Evolutionary conservation across 2,797 vertebrate genomes (phyloP), one percentile per base, ranked within the genome.

Genomic region (Pangasius macronema): DNA sequence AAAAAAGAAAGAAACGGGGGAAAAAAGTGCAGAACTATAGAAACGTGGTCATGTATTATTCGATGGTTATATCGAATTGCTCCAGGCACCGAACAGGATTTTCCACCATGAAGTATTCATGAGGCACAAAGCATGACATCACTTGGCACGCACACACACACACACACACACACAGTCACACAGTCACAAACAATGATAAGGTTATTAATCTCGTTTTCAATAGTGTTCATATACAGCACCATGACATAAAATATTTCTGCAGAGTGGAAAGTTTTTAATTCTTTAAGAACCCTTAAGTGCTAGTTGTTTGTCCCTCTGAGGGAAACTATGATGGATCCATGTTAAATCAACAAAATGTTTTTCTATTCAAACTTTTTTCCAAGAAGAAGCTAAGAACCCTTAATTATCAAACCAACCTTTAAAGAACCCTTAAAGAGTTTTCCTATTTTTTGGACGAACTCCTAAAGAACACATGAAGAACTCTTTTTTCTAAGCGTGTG

Each of bases 21-120:
- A 30, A 30, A 39, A 63, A 61, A 51, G 30, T 42, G 39, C 10
- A 53, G 61, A 36, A 57, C 24, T 57, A 36, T 39, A 76, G 84
- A 73, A 82, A 65, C 18, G n/a, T 51, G n/a, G n/a, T 63, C 84
- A 88, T 83, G 85, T 79, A 20, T 80, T 84, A 72, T 75, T 59
- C 46, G 55, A 68, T 1, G 39, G 18, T 7, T 53, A 53, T 65
- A 68, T 88, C 68, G 42, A 59, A 82, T 65, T 59, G 82, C 24
- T 63, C 46, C 42, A 13, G 85, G 82, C 86, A 33, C 72, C 63
- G 14, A 81, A 87, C 36, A 86, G 73, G 88, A 91, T 89, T 93
- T 95, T 94, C 93, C 93, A 85, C 76, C 1, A 88, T 92, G 86
- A 93, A 94, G 91, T 88, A 93, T 93, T 86, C 87, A 93, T 83